Base-by-base conservation (phyloP, 1,140 invertebrate genomes). In the Atopsyche davidsoni region DNA sequence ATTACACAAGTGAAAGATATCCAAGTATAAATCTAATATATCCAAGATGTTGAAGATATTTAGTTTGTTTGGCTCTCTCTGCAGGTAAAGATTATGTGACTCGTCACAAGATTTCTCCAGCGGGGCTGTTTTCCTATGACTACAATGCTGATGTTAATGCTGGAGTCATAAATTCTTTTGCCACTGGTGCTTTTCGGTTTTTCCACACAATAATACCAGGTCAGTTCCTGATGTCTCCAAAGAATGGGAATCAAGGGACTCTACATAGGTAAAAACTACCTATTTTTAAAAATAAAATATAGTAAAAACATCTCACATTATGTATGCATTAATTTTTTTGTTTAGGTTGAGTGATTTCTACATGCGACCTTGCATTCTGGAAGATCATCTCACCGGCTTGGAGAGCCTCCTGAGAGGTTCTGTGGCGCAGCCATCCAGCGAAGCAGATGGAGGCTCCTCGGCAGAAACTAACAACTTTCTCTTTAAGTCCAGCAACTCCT, bases 381-480 rank as follows among this genome's bases (percentile, higher is more conserved):
- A 72, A 45, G 52, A 59, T 0, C 50, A 60, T 2, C 40, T 62
- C 0, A 63, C 67, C 14, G 64, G 68, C 0, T 64, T 72, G 9
- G 69, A 72, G 19, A 65, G 68, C 11, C 47, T 75, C 0, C 49
- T 72, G 6, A 62, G 66, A 0, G 70, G 71, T 1, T 60, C 65
- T 11, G 38, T 68, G 7, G 59, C 59, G 1, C 65, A 67, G 19
- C 57, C 59, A 11, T 57, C 64, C 0, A 63, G 62, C 4, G 69
- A 71, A 31, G 75, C 86, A 7, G 88, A 92, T 64, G 81, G 86
- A 51, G 86, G 82, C 57, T 83, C 89, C 35, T 82, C 79, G 0
- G 70, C 77, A 1, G 85, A 92, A 65, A 68, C 93, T 24, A 89
- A 88, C 0, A 88, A 91, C 63, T 83, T 88, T 64, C 67, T 94